Evolutionary conservation across 2,113 vertebrate genomes (phyloP), one percentile per base, ranked within the genome.

Genomic region (Tauraco erythrolophus): DNA sequence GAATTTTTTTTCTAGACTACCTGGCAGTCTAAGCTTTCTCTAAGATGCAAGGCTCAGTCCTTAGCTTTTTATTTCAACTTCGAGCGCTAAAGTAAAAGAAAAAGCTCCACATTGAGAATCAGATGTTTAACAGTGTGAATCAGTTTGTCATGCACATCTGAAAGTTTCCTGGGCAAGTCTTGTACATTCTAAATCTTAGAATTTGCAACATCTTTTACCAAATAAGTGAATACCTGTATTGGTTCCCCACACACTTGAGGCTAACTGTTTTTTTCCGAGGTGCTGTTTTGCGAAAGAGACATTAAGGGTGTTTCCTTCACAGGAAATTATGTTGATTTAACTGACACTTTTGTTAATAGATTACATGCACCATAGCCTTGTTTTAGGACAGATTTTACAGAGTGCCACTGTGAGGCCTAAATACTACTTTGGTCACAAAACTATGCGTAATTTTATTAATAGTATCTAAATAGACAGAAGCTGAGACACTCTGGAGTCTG

Each of bases 81-180:
- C 25, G 81, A 27, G 6, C 78, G 71, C 68, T 58, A 58, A 60
- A 84, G 31, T 35, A 50, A 70, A 91, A 92, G 19, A 11, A 75
- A 62, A 65, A 35, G 4, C n/a, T 93, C 19, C 60, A 27, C 11
- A 11, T 1, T 94, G 89, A 96, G 66, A 89, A 65, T 78, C 95
- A 96, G 51, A 84, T 30, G 19, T 94, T 96, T 92, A 81, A 81
- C 76, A 13, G 16, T 18, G 43, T 78, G 81, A 92, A 94, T 94
- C 61, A 64, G 69, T 96, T 96, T 96, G 65, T 96, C 83, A 89
- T 58, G 75, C 39, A 48, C 41, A 43, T 25, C 23, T 71, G 50
- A 65, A 82, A 46, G 43, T 62, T 85, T 95, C 93, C 82, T 92
- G 83, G 28, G 48, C 85, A 96, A 91, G 83, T 80, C 89, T 24